Conservation (phyloP, 2,797 vertebrate species). For the Notolepis coatsorum region DNA sequence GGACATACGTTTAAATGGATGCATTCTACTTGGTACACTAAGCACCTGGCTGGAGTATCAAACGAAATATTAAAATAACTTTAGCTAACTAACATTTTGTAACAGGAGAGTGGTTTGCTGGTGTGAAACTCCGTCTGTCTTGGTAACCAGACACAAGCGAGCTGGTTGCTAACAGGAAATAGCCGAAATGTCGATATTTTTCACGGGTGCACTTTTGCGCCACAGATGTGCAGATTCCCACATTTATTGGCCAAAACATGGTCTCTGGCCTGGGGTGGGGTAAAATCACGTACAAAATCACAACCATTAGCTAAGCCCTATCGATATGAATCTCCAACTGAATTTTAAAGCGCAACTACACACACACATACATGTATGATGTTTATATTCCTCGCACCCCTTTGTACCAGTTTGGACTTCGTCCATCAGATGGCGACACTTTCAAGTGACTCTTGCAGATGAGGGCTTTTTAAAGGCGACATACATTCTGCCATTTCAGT, state of each 20-base stretch:
- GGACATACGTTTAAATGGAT: background rate
- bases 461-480: too few species aligned
- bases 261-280: too few species aligned
- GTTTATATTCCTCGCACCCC: too few species aligned
- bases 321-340: too few species aligned
- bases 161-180: slow-evolving; percentile 77
- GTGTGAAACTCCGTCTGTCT: slow-evolving; percentile 33
- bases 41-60: background rate
- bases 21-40: background rate
- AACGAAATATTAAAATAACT: background rate
- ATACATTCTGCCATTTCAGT: too few species aligned
- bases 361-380: too few species aligned
- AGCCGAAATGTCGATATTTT: too few species aligned
- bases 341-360: too few species aligned
- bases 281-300: too few species aligned
- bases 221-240: slow-evolving; percentile 1
- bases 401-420: background rate
- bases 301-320: too few species aligned
- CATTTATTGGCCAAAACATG: background rate
- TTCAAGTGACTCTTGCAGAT: too few species aligned
- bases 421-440: background rate
- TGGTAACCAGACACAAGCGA: slow-evolving; percentile 62
- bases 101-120: background rate
- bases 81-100: background rate
- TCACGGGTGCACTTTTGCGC: slow-evolving; percentile 14